Evolutionary conservation across 2,797 vertebrate species (phyloP).

Genomic region (Heteromormyrus szaboi): DNA sequence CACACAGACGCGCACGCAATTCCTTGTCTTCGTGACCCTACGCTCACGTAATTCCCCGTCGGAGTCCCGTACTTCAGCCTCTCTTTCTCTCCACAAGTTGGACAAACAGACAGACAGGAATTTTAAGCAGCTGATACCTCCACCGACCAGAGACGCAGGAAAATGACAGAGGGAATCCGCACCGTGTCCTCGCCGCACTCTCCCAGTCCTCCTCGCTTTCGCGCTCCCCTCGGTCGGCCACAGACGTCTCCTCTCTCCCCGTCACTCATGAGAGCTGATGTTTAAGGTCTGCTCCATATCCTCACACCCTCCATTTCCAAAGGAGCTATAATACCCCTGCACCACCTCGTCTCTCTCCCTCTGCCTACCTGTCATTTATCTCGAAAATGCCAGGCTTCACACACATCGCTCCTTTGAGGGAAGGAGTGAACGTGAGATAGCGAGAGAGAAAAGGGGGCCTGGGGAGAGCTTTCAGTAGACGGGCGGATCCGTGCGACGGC

Average conservation of each 20-base stretch:
- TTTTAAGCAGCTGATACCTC: not conserved
- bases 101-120: not conserved
- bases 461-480: not conserved
- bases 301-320: not conserved
- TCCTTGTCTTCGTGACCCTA: not conserved
- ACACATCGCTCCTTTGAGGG: not conserved
- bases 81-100: not conserved
- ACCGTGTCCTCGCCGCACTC: not conserved
- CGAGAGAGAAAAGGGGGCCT: not conserved
- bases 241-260: not conserved
- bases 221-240: not conserved
- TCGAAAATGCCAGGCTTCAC: not conserved
- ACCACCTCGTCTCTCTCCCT: not conserved
- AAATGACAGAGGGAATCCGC: not conserved
- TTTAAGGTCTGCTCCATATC: not conserved
- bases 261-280: not conserved
- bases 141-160: not conserved
- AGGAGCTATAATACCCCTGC: not conserved
- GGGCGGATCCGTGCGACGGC: not conserved
- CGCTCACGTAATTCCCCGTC: not conserved
- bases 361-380: not conserved
- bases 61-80: not conserved
- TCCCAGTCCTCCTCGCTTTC: not conserved
- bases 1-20: not conserved
- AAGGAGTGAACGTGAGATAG: not conserved